Conservation (phyloP, 2,113 vertebrate species). For the Bufo bufo region DNA sequence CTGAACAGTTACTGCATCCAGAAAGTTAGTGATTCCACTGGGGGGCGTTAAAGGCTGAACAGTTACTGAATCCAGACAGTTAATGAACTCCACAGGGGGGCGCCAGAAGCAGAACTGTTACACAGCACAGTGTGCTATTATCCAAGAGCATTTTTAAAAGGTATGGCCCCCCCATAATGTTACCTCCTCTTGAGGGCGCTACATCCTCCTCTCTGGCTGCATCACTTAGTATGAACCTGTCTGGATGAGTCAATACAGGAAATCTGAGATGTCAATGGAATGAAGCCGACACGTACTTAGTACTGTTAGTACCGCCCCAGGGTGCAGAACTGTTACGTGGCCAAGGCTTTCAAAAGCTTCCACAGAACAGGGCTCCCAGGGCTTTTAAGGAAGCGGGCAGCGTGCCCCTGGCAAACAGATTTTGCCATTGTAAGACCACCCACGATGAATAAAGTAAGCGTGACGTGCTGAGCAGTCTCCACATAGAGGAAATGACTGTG, state of each 20-base stretch:
- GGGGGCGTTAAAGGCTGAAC: no score
- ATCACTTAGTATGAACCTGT: not conserved
- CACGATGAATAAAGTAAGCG: conserved; percentile 3
- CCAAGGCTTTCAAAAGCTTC: conserved; percentile 5
- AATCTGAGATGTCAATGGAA: conserved; percentile 26
- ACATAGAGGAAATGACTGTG: not conserved
- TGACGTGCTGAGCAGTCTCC: no score
- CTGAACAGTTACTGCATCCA: no score
- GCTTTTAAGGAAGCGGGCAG: not conserved
- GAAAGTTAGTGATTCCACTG: no score
- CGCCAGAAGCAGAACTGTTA: no score
- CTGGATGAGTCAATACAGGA: conserved; percentile 18
- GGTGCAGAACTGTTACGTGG: conserved; percentile 4
- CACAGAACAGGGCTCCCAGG: not conserved
- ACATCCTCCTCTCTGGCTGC: not conserved
- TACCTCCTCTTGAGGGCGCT: not conserved
- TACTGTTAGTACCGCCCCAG: conserved; percentile 18
- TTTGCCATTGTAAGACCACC: not conserved
- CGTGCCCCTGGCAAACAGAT: not conserved
- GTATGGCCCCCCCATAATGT: not conserved
- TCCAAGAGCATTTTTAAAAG: no score
- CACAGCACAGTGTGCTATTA: no score
- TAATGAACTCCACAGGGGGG: no score
- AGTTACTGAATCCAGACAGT: no score
- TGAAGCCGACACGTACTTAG: conserved; percentile 26